Base-by-base conservation (phyloP, 2,797 vertebrate species). In the Rhabdomys pumilio region DNA sequence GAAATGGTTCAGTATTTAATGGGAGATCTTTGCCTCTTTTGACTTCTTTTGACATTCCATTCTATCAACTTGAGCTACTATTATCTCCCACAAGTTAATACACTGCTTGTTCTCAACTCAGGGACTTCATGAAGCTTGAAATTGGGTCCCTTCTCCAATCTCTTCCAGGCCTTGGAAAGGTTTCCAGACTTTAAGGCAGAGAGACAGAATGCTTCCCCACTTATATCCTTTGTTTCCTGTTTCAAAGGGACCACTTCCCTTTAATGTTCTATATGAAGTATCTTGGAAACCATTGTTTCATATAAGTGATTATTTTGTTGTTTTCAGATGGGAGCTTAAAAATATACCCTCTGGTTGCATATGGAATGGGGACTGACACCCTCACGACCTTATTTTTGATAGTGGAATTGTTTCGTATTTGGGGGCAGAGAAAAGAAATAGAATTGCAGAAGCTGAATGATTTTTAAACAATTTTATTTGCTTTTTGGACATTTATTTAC, bases 201-300 rank as follows among this genome's bases (percentile, higher is more conserved):
- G 14, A 11, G 41, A 38, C 47, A 34, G 3, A 41, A 9, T 86
- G 41, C 38, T 86, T 76, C 8, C 38, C 38, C 15, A 47, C 41
- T 31, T 44, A 79, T 11, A 50, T 47, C 38, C 4, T 77, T 50
- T 95, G 38, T 81, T 80, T 89, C 26, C 57, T 20, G 1, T 57
- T 31, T 80, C 15, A 50, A 2, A 38, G 41, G 38, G 67, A 59
- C 55, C n/a, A 26, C 17, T 61, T 63, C n/a, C 10, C 12, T 84
- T 79, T 14, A 65, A 6, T 92, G 65, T 9, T 87, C 63, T 24
- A 29, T 61, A 69, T 22, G 26, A 57, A 84, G 24, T 75, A 5
- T 80, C 73, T 81, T 87, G 20, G 9, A 90, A 77, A 76, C 75
- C 4, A 55, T 77, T 93, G 59, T 57, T 86, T 94, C 41, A 89